Evolutionary conservation across 2,797 vertebrate genomes (phyloP), one percentile per base, ranked within the genome.

Genomic region (Spea hammondii): DNA sequence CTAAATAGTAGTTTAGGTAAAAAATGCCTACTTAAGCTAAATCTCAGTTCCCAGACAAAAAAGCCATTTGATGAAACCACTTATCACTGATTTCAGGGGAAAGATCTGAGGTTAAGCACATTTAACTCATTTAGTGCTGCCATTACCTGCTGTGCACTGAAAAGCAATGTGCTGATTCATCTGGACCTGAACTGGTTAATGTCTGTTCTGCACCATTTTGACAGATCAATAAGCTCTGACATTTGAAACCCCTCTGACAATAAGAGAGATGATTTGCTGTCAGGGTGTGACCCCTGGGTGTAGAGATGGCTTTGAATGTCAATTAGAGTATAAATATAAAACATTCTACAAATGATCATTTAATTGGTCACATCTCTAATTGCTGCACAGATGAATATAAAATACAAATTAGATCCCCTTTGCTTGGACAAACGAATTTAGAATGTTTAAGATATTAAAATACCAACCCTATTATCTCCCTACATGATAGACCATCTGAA

Each of bases 121-220:
- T 72, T 80, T 80, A 80, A 80, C 79, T 71, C 65, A 4, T 71
- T 54, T 68, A 9, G 12, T n/a, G 10, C 47, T 60, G 54, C 32
- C 12, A 46, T 45, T 62, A 14, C 12, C 48, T 50, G 6, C 53
- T 13, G 7, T 10, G 17, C 47, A 50, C 5, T 66, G n/a, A 14
- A 46, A 8, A 50, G 17, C n/a, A 71, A 11, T 44, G 11, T 71
- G 51, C n/a, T 67, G 13, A 4, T 13, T 11, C 46, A 17, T 57
- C 51, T 49, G 17, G 70, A 53, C 62, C 9, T 69, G 44, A 64
- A 59, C 6, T 65, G 75, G 79, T 82, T 82, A 77, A 82, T 54
- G 64, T 74, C 74, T 74, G 71, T n/a, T 65, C 62, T 67, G 48
- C 7, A 60, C 8, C 49, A 54, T 68, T 80, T 50, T 76, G 79